Percentiles rank a stretch among this genome's conserved stretches.
Evolutionary conservation across 2,113 vertebrate species (phyloP).

Genomic region (Ramphastos sulfuratus): DNA sequence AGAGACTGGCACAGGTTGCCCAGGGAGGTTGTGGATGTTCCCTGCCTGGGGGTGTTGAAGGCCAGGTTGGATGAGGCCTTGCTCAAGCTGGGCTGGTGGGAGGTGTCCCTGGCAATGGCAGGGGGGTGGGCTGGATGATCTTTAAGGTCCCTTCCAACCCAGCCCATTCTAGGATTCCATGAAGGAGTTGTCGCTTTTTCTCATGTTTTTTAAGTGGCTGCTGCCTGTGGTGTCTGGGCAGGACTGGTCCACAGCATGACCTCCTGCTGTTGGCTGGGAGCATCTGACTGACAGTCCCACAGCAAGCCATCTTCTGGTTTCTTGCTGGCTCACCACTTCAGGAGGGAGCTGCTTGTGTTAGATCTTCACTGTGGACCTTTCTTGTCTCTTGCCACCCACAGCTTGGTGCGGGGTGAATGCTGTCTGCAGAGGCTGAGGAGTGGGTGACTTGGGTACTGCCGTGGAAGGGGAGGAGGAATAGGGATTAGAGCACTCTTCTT

Average conservation of each 20-base stretch:
- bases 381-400: background rate
- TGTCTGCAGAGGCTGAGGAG: background rate
- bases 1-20: no score
- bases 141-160: no score
- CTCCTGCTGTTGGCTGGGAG: background rate
- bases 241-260: background rate
- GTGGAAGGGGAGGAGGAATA: no score
- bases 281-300: background rate
- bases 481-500: background rate
- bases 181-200: background rate
- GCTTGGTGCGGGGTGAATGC: background rate
- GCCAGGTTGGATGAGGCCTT: no score
- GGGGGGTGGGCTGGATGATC: no score
- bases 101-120: no score
- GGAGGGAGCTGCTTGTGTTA: background rate
- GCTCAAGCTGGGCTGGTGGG: no score
- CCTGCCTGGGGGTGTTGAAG: no score
- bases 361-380: background rate
- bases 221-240: background rate
- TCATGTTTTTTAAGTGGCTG: background rate
- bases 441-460: accelerated
- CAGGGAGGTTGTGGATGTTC: no score
- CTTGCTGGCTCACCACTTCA: accelerated
- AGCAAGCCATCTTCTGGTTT: background rate
- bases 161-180: no score